These are phyloP conservation scores for Lophius americanus DNA, from an alignment of 2,797 vertebrate genomes.

Conservation along the genomic window DNA sequence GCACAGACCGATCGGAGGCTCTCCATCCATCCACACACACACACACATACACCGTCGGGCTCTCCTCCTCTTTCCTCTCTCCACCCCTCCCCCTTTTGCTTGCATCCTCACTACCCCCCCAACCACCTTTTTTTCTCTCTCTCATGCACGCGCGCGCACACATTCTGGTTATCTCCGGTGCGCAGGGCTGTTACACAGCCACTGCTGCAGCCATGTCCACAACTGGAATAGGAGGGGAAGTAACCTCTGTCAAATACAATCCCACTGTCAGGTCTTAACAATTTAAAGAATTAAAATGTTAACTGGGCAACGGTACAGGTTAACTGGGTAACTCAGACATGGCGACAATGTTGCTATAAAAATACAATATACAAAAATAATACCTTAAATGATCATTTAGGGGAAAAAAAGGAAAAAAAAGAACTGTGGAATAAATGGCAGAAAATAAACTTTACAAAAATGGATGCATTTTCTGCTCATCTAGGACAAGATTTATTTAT, in stretches of 20 bases:
- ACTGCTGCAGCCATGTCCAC: conserved; percentile 82
- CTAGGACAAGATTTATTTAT: not conserved
- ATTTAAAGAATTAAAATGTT: conserved; percentile 30
- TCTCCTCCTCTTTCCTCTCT: conserved; percentile 76
- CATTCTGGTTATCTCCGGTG: conserved; percentile 82
- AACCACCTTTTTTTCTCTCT: conserved; percentile 54
- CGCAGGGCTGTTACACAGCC: conserved; percentile 69
- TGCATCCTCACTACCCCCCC: conserved; percentile 62
- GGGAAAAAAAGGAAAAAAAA: no score
- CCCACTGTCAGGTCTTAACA: conserved; percentile 42
- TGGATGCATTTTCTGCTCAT: no score
- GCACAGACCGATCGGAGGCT: conserved; percentile 81
- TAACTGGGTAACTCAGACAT: not conserved
- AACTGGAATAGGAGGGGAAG: conserved; percentile 63
- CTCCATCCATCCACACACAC: conserved; percentile 81
- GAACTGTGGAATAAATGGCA: not conserved
- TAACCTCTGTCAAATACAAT: conserved; percentile 46
- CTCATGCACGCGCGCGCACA: conserved; percentile 4
- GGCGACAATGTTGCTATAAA: not conserved
- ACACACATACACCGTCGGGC: conserved; percentile 47
- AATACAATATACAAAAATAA: conserved; percentile 3
- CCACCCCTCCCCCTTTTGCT: conserved; percentile 79
- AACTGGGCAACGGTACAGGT: conserved; percentile 1
- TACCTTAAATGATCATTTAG: not conserved
- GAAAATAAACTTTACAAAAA: not conserved